A percentile compares a stretch with the other conserved stretches of the same genome.
These are phyloP conservation scores for Sycobia sp. DNA, from an alignment of 1,140 invertebrate species.

Conservation along the genomic window DNA sequence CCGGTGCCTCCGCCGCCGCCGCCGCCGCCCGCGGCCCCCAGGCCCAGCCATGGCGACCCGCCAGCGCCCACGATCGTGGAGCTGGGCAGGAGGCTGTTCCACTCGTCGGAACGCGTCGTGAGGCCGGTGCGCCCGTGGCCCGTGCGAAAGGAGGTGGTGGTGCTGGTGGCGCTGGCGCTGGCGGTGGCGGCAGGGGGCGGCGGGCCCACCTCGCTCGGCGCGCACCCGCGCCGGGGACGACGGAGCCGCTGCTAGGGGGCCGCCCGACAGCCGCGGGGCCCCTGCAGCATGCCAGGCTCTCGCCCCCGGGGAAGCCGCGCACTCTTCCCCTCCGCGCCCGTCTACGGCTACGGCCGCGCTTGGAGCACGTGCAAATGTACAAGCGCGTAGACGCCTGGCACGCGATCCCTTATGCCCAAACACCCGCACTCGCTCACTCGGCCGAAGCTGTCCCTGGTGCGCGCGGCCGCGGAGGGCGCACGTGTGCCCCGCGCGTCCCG, in stretches of 20 bases:
- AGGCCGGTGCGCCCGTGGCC: conserved; percentile 51
- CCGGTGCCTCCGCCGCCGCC: conserved; percentile 47
- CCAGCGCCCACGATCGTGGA: conserved; percentile 62
- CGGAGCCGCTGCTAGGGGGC: conserved; percentile 18
- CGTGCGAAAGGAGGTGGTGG: not conserved
- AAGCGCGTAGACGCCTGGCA: too few species aligned
- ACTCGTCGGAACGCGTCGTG: conserved; percentile 62
- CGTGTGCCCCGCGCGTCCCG: too few species aligned
- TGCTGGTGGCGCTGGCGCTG: not conserved
- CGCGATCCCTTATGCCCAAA: too few species aligned
- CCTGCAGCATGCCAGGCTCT: conserved; percentile 23
- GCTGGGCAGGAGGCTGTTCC: conserved; percentile 61
- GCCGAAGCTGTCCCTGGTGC: not conserved
- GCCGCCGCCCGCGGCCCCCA: conserved; percentile 53
- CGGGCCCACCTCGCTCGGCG: not conserved
- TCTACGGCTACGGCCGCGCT: too few species aligned
- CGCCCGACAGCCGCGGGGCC: conserved; percentile 10
- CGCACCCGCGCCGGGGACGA: not conserved
- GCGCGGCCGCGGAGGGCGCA: not conserved
- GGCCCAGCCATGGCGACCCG: conserved; percentile 60
- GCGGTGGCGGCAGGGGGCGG: not conserved
- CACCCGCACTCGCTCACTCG: too few species aligned
- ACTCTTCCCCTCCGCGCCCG: not conserved
- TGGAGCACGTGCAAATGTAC: too few species aligned
- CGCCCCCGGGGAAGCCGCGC: not conserved